Evolutionary conservation across 2,113 vertebrate species (phyloP).

Genomic region (Tragulus kanchil): DNA sequence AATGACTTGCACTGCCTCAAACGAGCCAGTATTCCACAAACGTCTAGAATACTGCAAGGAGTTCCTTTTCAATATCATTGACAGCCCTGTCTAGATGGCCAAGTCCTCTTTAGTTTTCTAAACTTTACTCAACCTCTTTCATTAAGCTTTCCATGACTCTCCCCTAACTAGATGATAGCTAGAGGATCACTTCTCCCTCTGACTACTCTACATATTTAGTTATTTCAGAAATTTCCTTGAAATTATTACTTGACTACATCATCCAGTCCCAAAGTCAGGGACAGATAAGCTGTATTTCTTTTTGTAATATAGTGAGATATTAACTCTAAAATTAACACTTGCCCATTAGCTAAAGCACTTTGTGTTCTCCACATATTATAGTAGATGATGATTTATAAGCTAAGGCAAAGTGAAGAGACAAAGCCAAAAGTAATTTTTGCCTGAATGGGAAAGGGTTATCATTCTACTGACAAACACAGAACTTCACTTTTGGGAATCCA

Average conservation of each 20-base stretch:
- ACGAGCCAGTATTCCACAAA: not conserved
- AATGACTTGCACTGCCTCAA: not conserved
- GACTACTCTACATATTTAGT: not conserved
- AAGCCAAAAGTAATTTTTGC: not conserved
- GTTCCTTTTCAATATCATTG: not conserved
- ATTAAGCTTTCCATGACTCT: not conserved
- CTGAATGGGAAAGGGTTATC: not conserved
- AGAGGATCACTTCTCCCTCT: not conserved
- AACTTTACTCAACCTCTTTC: rapidly evolving
- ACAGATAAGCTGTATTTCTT: not conserved
- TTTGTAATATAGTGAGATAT: not conserved
- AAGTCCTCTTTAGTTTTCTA: not conserved
- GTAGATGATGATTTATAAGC: not conserved
- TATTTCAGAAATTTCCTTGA: not conserved
- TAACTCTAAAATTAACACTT: not conserved
- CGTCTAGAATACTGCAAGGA: not conserved
- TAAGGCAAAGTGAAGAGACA: not conserved
- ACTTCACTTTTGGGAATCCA: not conserved
- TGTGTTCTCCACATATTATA: not conserved
- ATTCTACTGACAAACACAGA: not conserved
- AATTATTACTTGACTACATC: not conserved
- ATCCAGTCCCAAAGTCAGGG: not conserved
- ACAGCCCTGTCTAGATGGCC: not conserved
- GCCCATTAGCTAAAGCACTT: not conserved
- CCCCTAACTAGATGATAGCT: not conserved